Evolutionary conservation across 2,888 invertebrate species (phyloP), one percentile per base, ranked within the genome.

Genomic region (Nipponacmea schrenckii): DNA sequence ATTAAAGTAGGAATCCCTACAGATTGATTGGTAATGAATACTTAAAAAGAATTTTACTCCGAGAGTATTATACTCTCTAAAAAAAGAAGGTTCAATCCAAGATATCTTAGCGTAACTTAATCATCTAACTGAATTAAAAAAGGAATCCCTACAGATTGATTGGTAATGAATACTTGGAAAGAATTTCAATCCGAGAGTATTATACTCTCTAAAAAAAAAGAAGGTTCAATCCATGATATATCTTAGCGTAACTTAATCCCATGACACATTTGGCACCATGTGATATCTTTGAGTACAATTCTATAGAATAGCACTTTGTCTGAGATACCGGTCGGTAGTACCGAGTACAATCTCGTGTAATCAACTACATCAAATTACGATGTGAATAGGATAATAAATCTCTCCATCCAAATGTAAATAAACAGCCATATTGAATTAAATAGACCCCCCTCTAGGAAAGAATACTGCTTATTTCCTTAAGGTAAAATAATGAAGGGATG

Each of bases 81-180:
- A 4, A 39, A 2, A 39, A 39, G 10, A 5, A n/a, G n/a, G n/a
- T n/a, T n/a, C n/a, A n/a, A n/a, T n/a, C n/a, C n/a, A n/a, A n/a
- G n/a, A n/a, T n/a, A n/a, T n/a, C n/a, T n/a, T n/a, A n/a, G n/a
- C n/a, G n/a, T n/a, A n/a, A n/a, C n/a, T n/a, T n/a, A n/a, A n/a
- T n/a, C n/a, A n/a, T n/a, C n/a, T n/a, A n/a, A n/a, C n/a, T n/a
- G 20, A 56, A 56, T 56, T 56, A 24, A 56, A 56, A 56, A 56
- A 56, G 8, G 20, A 24, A 20, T 56, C 20, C 56, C 56, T 10
- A 7, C 5, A 10, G 56, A 20, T 56, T 56, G 56, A 24, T 24
- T 56, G 24, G 56, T 56, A 56, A 56, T 56, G 15, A 24, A 56
- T 20, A 56, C 20, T 56, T 12, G 56, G 14, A 20, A 56, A 56